Evolutionary conservation across 1,140 invertebrate species (phyloP).

Genomic region (Mycetomoellerius zeteki): DNA sequence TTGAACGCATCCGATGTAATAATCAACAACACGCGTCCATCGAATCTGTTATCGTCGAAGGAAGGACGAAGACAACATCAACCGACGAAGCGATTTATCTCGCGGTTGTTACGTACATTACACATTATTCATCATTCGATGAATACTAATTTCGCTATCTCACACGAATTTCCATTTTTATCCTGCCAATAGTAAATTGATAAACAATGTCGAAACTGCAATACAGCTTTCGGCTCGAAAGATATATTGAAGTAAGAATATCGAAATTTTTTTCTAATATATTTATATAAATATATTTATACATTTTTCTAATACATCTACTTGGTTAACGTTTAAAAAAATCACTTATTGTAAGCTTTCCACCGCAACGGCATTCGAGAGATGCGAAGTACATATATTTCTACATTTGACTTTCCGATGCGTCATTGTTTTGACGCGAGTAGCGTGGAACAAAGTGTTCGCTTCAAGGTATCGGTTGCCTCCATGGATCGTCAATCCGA

Average conservation of each 20-base stretch:
- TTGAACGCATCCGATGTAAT: background rate
- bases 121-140: background rate
- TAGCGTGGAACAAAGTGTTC: background rate
- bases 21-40: constrained; percentile 16
- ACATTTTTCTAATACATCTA: background rate
- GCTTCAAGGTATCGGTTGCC: constrained; percentile 1
- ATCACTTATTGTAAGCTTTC: background rate
- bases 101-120: background rate
- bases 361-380: background rate
- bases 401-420: constrained; percentile 5
- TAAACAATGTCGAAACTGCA: no score
- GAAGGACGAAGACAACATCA: constrained; percentile 12
- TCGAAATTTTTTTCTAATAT: background rate
- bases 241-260: background rate
- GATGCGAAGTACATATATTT: background rate
- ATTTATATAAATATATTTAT: no score
- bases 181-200: background rate
- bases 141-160: constrained; percentile 1
- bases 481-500: constrained; percentile 45
- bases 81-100: background rate
- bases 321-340: background rate
- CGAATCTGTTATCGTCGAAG: background rate
- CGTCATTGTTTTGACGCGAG: constrained; percentile 26
- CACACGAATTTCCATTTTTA: background rate
- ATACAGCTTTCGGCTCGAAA: background rate